Evolutionary conservation across 23 tunicate species (phyloP).

Genomic region (Trididemnum nubilum): DNA sequence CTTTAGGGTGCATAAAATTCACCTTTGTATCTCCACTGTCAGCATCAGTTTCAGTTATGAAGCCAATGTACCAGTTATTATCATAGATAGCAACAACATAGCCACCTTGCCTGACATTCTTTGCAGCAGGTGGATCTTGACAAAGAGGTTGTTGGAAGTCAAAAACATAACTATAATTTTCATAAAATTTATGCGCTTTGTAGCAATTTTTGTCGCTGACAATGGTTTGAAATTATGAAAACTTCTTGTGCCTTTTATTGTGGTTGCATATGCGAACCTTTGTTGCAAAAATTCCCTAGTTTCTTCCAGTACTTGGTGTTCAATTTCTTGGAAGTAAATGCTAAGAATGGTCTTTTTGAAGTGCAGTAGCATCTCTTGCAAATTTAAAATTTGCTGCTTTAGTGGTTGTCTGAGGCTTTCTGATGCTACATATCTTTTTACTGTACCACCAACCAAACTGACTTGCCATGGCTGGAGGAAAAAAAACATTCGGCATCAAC

Average conservation of each 20-base stretch:
- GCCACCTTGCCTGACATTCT: too few relatives aligned
- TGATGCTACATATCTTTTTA: slow-evolving; percentile 3
- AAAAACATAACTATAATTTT: slow-evolving; percentile 7
- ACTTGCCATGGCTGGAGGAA: slow-evolving; percentile 51
- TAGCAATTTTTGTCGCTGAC: background rate
- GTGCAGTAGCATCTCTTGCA: slow-evolving; percentile 14
- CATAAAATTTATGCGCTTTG: slow-evolving; percentile 6
- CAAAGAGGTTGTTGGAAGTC: background rate
- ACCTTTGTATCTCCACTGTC: too few relatives aligned
- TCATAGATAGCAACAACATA: too few relatives aligned
- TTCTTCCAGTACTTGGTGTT: background rate
- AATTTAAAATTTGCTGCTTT: background rate
- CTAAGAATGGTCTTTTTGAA: background rate
- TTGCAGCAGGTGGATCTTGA: too few relatives aligned
- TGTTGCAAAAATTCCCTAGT: background rate
- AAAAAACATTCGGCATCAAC: background rate
- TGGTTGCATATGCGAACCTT: background rate
- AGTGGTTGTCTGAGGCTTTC: slow-evolving; percentile 30
- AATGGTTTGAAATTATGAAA: slow-evolving; percentile 4
- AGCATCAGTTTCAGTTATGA: too few relatives aligned
- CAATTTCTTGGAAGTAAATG: slow-evolving; percentile 8
- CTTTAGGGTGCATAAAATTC: too few relatives aligned
- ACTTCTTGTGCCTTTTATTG: slow-evolving; percentile 10
- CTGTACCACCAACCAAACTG: slow-evolving; percentile 8
- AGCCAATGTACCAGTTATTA: too few relatives aligned